Base-by-base conservation (phyloP, 1,140 invertebrate genomes). In the Leptinotarsa undecemlineata region DNA sequence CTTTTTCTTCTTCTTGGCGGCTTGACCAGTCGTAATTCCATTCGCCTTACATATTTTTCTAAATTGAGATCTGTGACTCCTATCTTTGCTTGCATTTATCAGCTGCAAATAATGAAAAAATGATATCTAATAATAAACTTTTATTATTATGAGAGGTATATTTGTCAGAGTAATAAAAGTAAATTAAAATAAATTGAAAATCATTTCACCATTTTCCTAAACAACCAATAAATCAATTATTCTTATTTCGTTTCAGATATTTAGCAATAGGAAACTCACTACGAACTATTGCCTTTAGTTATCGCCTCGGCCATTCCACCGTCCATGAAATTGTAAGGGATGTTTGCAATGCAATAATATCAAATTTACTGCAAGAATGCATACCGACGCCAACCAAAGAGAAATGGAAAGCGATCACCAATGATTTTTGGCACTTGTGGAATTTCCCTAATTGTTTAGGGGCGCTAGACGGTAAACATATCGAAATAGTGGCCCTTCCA, bases 401-500 rank as follows among this genome's bases (percentile, higher is more conserved):
- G 62, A 51, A 76, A 67, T 73, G 68, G 62, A 48, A 74, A 71
- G 74, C 47, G 13, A 69, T 69, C 14, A 4, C 17, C 26, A 69
- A 33, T 21, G 19, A 47, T 17, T 47, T 69, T 69, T 69, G 68
- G 68, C 15, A 17, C 26, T 15, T 33, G 68, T 51, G 68, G 68
- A 69, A 69, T 51, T 71, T 71, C 57, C 69, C 48, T 71, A 71
- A 71, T 71, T 71, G 26, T 26, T 17, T 33, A 57, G 61, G 57
- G 69, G 48, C 61, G 69, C 48, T 71, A n/a, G 69, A 61, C 48
- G 69, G 69, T 13, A 71, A 71, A 42, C 26, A 71, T 42, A 21
- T 71, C 57, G 17, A n/a, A 61, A 61, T 61, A n/a, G 19, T 20
- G 19, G 57, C 57, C 19, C 86, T 85, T 64, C 15, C 70, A 48